Evolutionary conservation across 2,888 invertebrate genomes (phyloP), one percentile per base, ranked within the genome.

Genomic region (Magallana nippona): DNA sequence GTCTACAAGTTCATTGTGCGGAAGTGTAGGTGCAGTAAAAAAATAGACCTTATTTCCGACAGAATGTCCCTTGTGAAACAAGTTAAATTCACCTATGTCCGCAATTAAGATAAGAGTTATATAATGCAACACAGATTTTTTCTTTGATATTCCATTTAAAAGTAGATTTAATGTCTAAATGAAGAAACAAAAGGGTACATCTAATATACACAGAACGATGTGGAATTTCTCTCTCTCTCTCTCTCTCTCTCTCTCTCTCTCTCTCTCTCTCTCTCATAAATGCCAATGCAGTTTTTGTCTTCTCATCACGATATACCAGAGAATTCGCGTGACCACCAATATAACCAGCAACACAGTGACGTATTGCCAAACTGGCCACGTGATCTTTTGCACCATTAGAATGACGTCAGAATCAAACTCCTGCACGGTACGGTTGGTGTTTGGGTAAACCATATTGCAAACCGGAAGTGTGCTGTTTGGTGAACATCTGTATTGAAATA

Each of bases 271-370:
- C 81, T 71, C 32, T 71, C 22, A 55, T 19, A 56, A 27, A 19
- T 79, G 22, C 79, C 27, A 27, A 32, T 71, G 71, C 15, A 71
- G 22, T 32, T 71, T 82, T 27, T 84, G 63, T 15, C 79, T 60
- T 44, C 86, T 81, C 57, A 89, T 78, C 17, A 83, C 60, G n/a
- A 88, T 82, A 63, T 87, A 89, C 89, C 89, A 89, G 10, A 88
- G 22, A 11, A 84, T 22, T 22, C 86, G 80, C 3, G 86, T 86
- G 19, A 85, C 80, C 1, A 88, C n/a, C 32, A 86, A 85, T 60
- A 89, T 83, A 15, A 77, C 85, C 8, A 86, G 55, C 15, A 89
- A 78, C 13, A 89, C 87, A 11, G 81, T 32, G 57, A 88, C 55
- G 63, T 88, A 85, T 71, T 87, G 81, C 27, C 82, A 81, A 5